phyloP scores from a whole-genome alignment of 2,113 vertebrate species.

The Cavia aperea region DNA sequence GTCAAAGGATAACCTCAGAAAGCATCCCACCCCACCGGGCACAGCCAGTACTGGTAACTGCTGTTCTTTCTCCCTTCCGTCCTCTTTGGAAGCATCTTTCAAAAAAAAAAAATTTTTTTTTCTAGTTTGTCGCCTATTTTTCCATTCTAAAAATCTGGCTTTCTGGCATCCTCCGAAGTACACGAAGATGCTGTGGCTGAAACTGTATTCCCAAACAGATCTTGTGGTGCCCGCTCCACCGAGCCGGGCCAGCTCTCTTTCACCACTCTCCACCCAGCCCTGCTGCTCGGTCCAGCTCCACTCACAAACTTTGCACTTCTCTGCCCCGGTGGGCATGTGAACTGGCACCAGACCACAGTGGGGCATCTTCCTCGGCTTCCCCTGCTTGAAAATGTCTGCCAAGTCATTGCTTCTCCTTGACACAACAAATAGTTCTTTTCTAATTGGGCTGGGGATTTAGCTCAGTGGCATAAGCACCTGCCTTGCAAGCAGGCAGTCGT shows the following conservation, averaged over 20 bases:
- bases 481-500: too few species aligned
- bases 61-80: not conserved
- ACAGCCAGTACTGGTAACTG: not conserved
- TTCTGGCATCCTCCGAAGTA: not conserved
- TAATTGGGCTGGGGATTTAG: not conserved
- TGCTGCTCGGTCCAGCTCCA: not conserved
- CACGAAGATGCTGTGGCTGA: not conserved
- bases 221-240: rapidly evolving
- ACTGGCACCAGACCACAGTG: not conserved
- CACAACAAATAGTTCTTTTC: not conserved
- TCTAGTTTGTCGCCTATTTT: not conserved
- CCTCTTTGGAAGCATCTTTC: not conserved
- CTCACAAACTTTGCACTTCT: not conserved
- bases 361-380: not conserved
- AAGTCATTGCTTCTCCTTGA: not conserved
- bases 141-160: slow-evolving; percentile 9
- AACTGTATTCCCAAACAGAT: not conserved
- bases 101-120: not conserved
- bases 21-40: not conserved
- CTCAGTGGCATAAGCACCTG: too few species aligned
- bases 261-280: not conserved
- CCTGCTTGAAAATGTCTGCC: not conserved
- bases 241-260: not conserved
- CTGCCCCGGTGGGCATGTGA: not conserved
- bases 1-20: rapidly evolving